Conservation (phyloP, 2,113 vertebrate species). For the Dicentrarchus labrax region DNA sequence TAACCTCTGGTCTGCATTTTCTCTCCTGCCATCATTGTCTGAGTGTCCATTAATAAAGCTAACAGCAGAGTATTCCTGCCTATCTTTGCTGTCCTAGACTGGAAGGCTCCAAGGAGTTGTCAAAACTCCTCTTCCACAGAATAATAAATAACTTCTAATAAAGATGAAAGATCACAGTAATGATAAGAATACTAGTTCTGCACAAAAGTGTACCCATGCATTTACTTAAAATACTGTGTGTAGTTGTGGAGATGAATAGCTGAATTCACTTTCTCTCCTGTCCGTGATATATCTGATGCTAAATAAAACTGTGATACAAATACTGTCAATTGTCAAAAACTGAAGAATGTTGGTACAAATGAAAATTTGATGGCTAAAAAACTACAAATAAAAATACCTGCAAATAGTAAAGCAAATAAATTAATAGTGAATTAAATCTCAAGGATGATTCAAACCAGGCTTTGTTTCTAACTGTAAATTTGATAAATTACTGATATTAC, state of each 20-base stretch:
- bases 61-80: not conserved
- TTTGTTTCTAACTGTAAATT: not conserved
- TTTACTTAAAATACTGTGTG: too few species aligned
- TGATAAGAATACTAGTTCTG: too few species aligned
- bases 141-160: not conserved
- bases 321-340: too few species aligned
- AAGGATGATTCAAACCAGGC: too few species aligned
- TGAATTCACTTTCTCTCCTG: too few species aligned
- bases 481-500: not conserved
- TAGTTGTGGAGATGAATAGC: too few species aligned
- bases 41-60: not conserved
- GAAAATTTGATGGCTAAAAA: too few species aligned
- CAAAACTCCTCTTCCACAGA: not conserved
- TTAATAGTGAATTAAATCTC: not conserved
- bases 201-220: too few species aligned
- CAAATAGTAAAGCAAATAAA: not conserved
- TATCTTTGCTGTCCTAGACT: slow-evolving; percentile 1
- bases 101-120: not conserved
- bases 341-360: too few species aligned
- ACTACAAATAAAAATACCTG: too few species aligned
- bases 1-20: not conserved
- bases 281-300: too few species aligned
- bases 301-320: too few species aligned
- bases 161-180: not conserved
- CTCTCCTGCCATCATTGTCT: not conserved